A percentile compares a stretch with the other conserved stretches of the same genome.
Evolutionary conservation across 2,113 vertebrate genomes (phyloP).

Genomic region (Bettongia penicillata): DNA sequence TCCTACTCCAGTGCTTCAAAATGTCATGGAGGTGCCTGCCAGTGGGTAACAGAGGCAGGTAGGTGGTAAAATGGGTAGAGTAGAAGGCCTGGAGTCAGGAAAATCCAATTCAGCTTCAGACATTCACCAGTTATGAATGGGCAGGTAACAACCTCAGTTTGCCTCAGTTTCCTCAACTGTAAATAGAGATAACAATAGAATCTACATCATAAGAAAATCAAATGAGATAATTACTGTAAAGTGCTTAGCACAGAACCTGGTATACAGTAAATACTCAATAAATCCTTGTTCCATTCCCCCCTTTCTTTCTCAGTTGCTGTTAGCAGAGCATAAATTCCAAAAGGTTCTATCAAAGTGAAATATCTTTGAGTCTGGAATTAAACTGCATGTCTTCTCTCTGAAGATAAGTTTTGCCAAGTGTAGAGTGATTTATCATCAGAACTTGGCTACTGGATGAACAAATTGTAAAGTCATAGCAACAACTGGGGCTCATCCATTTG

Average conservation of each 20-base stretch:
- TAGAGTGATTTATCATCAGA: not conserved
- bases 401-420: not conserved
- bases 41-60: not conserved
- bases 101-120: not conserved
- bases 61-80: not conserved
- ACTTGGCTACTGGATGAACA: not conserved
- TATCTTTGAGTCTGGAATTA: not conserved
- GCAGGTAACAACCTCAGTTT: not conserved
- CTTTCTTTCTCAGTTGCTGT: not conserved
- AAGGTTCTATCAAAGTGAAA: not conserved
- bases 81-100: not conserved
- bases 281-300: not conserved
- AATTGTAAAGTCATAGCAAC: not conserved
- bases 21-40: not conserved
- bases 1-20: not conserved
- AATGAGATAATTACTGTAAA: not conserved
- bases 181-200: not conserved
- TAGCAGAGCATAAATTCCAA: not conserved
- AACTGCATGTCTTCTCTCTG: not conserved
- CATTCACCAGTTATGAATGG: not conserved
- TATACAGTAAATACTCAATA: not conserved
- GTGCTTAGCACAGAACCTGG: not conserved
- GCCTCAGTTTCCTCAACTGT: not conserved
- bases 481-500: not conserved
- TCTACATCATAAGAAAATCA: not conserved